These are phyloP conservation scores for Andricus quercusramuli DNA, from an alignment of 2,888 invertebrate species.

Conservation along the genomic window DNA sequence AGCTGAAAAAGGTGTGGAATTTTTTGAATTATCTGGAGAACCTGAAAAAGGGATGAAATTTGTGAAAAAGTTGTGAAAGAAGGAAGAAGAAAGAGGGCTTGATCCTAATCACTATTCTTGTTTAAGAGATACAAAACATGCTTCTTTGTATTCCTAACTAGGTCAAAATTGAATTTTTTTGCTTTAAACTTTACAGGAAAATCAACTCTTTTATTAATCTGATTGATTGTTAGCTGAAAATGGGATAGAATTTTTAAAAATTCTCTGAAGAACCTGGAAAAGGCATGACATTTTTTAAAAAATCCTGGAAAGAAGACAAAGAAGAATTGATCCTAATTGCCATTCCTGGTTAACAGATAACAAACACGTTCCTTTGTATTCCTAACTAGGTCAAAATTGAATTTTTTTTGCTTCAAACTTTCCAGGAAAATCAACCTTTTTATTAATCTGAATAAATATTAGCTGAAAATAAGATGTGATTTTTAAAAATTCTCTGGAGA, in stretches of 20 bases:
- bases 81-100: conserved; percentile 19
- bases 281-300: too few relatives aligned
- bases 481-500: too few relatives aligned
- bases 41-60: too few relatives aligned
- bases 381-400: conserved; percentile 13
- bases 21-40: too few relatives aligned
- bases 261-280: too few relatives aligned
- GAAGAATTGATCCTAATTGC: conserved; percentile 18
- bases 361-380: neutral
- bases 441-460: neutral
- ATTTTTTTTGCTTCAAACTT: conserved; percentile 16
- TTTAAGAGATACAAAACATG: neutral
- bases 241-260: too few relatives aligned
- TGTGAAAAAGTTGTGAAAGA: too few relatives aligned
- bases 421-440: neutral
- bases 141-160: neutral
- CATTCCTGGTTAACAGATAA: conserved; percentile 15
- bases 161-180: conserved; percentile 36
- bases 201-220: neutral
- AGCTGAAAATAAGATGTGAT: too few relatives aligned
- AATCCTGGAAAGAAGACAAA: neutral
- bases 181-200: neutral
- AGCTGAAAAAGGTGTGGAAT: too few relatives aligned
- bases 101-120: conserved; percentile 24
- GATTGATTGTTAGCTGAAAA: too few relatives aligned